Conservation (phyloP, 2,888 invertebrate genomes). For the Eristalis intricaria region DNA sequence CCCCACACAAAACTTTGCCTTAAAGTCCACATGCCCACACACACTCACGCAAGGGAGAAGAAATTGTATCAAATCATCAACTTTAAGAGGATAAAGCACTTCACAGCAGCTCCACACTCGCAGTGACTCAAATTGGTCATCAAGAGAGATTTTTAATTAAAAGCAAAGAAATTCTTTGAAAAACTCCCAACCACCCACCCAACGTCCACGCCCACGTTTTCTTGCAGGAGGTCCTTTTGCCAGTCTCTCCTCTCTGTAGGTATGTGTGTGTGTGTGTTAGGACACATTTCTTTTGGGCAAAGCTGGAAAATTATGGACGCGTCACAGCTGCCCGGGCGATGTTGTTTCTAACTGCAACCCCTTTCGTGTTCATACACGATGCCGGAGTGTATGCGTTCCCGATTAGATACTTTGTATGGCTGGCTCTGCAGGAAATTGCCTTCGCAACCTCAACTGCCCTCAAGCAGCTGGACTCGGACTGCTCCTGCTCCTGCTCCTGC, state of each 20-base stretch:
- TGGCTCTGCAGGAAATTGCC: slow-evolving; percentile 53
- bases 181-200: not conserved
- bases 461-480: slow-evolving; percentile 31
- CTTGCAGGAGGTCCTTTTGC: not conserved
- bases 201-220: too few species aligned
- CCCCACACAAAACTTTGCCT: not conserved
- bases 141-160: slow-evolving; percentile 64
- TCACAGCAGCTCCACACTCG: slow-evolving; percentile 4
- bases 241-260: too few species aligned
- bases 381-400: slow-evolving; percentile 12
- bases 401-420: slow-evolving; percentile 25
- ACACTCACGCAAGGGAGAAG: not conserved
- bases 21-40: not conserved
- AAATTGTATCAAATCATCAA: slow-evolving; percentile 17
- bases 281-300: slow-evolving; percentile 17
- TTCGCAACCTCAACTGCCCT: slow-evolving; percentile 44
- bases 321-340: slow-evolving; percentile 38
- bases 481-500: not conserved
- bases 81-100: slow-evolving; percentile 27
- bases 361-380: slow-evolving; percentile 1
- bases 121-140: slow-evolving; percentile 49
- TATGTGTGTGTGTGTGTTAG: not conserved
- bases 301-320: slow-evolving; percentile 30
- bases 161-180: slow-evolving; percentile 35
- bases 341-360: slow-evolving; percentile 41